These are phyloP conservation scores for Brachystomella parvula DNA, from an alignment of 1,140 invertebrate genomes.

Conservation along the genomic window DNA sequence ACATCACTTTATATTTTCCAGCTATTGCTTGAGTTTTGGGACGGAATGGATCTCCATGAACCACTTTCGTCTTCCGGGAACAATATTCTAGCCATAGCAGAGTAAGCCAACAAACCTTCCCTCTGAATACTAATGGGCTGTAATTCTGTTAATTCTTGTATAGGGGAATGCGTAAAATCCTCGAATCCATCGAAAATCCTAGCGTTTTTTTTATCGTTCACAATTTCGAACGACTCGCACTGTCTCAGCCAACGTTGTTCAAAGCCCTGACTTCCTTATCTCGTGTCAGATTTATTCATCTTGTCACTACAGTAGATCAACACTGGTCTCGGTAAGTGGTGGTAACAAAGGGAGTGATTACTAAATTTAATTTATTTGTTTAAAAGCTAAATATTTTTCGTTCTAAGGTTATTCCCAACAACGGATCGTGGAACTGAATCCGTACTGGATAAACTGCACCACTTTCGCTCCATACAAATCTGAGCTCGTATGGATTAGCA, in stretches of 20 bases:
- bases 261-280: slow-evolving; percentile 16
- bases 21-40: slow-evolving; percentile 8
- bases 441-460: slow-evolving; percentile 29
- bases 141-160: slow-evolving; percentile 6
- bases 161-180: slow-evolving; percentile 4
- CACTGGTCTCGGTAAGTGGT: slow-evolving; percentile 28
- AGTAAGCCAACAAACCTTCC: slow-evolving; percentile 12
- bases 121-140: background rate
- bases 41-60: background rate
- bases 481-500: slow-evolving; percentile 21
- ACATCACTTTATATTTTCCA: too few relatives aligned
- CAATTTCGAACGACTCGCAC: slow-evolving; percentile 29
- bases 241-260: slow-evolving; percentile 20
- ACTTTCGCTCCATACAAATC: slow-evolving; percentile 20
- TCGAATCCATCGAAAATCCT: background rate
- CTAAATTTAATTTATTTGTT: too few relatives aligned
- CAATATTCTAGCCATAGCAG: background rate
- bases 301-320: slow-evolving; percentile 30
- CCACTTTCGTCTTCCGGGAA: background rate
- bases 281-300: slow-evolving; percentile 21
- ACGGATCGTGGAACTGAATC: slow-evolving; percentile 24
- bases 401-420: slow-evolving; percentile 9
- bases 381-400: background rate
- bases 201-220: slow-evolving; percentile 23
- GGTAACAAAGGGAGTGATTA: background rate